A percentile compares a stretch with the other conserved stretches of the same genome.
Conservation (phyloP, 2,888 invertebrate species). For the Thecocarcelia acutangulata region DNA sequence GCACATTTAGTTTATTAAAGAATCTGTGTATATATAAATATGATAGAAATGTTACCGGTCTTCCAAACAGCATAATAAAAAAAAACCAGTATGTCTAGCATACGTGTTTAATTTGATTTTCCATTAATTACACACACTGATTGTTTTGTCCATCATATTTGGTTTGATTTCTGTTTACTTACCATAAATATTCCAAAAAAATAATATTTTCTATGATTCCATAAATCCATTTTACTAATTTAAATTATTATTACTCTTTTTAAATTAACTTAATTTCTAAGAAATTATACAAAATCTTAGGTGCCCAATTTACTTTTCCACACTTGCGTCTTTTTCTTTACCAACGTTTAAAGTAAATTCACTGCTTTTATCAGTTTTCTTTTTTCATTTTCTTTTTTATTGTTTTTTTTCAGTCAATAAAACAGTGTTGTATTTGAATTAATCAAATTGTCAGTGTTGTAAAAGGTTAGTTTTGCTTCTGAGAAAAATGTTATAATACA, state of each 20-base stretch:
- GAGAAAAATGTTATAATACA: background rate
- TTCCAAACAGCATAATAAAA: background rate
- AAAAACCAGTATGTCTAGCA: constrained; percentile 26
- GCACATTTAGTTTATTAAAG: background rate
- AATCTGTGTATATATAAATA: background rate
- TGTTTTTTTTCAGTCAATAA: constrained; percentile 11
- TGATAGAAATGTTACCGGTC: constrained; percentile 15
- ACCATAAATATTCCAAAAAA: constrained; percentile 74
- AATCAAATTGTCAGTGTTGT: constrained; percentile 1
- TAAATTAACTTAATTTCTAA: constrained; percentile 65
- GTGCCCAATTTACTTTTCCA: constrained; percentile 26
- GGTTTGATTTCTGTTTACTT: constrained; percentile 62
- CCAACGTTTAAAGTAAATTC: constrained; percentile 36
- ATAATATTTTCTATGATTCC: constrained; percentile 74
- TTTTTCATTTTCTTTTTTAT: background rate
- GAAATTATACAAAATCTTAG: constrained; percentile 53
- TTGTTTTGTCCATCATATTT: constrained; percentile 30
- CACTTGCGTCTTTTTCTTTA: constrained; percentile 35
- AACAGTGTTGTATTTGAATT: constrained; percentile 22
- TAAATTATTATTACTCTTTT: constrained; percentile 48
- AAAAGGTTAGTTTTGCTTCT: background rate
- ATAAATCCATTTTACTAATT: constrained; percentile 73
- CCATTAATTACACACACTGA: constrained; percentile 32
- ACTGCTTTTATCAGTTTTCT: constrained; percentile 6
- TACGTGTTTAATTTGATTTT: constrained; percentile 64